Evolutionary conservation across 2,888 invertebrate genomes (phyloP), one percentile per base, ranked within the genome.

Genomic region (Scaptomyza cyrtandrae): DNA sequence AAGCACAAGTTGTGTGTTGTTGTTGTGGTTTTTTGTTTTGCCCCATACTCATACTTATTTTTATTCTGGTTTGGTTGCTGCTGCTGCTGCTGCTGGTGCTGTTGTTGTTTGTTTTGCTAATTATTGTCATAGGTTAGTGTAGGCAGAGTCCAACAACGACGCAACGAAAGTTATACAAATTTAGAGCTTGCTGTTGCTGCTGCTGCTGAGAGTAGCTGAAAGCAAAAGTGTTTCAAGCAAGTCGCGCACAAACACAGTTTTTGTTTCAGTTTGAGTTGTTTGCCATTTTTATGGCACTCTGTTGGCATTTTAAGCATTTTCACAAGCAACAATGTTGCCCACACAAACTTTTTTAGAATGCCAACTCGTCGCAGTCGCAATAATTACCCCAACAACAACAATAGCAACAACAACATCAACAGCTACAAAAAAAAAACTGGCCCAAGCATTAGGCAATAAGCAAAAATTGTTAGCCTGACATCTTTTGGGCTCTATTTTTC

Each of bases 81-180:
- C 41, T 41, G 41, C 58, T 61, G 53, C 53, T 63, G 45, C 31
- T 56, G 43, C 41, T 41, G 41, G 56, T 61, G 53, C 53, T 58
- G 45, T 41, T 73, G 41, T 68, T 74, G 68, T 63, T 59, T 73
- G 63, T 64, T 75, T 75, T 67, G 78, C 86, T 89, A 89, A 90
- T 90, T 90, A 89, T 90, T 90, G 89, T 80, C 86, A 78, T 90
- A 90, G 89, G 89, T 90, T 90, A 90, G 90, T 89, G 88, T 79
- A 70, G 79, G 88, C 72, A 85, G 73, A 44, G 66, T 59, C 50
- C 43, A 65, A 44, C 29, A 48, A 16, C 61, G 53, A 27, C 46
- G 33, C 44, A 68, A 50, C 74, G 64, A 82, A 79, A 78, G 72
- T 78, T 54, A 75, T 80, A 78, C 77, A 86, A 76, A 64, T 75